A percentile compares a stretch with the other conserved stretches of the same genome.
Evolutionary conservation across 1,140 invertebrate species (phyloP).

Genomic region (Latrodectus geometricus): DNA sequence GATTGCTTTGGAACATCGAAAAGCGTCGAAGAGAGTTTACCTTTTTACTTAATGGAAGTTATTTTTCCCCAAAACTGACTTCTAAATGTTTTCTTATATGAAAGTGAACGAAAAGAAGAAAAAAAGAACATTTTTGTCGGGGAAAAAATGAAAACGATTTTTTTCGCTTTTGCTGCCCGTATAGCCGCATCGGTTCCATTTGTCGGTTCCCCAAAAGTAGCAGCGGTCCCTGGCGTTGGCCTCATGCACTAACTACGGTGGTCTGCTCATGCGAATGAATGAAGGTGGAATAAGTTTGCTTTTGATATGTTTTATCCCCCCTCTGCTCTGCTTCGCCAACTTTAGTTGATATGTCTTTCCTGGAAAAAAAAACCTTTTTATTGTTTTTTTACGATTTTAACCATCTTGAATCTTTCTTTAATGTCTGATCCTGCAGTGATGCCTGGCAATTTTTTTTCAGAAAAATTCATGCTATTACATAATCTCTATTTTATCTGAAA

Average conservation of each 20-base stretch:
- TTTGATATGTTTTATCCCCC: conserved; percentile 12
- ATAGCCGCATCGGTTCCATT: conserved; percentile 55
- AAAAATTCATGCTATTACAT: too few species aligned
- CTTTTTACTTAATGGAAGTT: conserved; percentile 58
- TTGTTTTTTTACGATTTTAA: background rate
- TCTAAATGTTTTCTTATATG: conserved; percentile 38
- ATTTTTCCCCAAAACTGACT: conserved; percentile 8
- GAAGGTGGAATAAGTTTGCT: conserved; percentile 26
- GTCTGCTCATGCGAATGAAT: conserved; percentile 17
- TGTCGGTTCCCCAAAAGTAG: conserved; percentile 21
- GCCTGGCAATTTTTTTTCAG: background rate
- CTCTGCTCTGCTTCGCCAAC: background rate
- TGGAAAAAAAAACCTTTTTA: background rate
- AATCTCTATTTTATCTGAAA: too few species aligned
- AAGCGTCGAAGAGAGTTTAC: conserved; percentile 22
- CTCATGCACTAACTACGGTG: conserved; percentile 43
- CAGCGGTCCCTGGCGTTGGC: conserved; percentile 44
- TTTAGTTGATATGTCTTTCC: background rate
- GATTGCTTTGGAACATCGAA: conserved; percentile 15
- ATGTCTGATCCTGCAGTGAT: background rate
- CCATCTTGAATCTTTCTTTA: background rate
- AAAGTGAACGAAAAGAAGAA: conserved; percentile 28
- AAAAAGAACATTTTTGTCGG: conserved; percentile 9
- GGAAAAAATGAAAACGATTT: conserved; percentile 24
- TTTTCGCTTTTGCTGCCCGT: conserved; percentile 31